Conservation (phyloP, 2,888 invertebrate species). For the Reticulitermes lucifugus region DNA sequence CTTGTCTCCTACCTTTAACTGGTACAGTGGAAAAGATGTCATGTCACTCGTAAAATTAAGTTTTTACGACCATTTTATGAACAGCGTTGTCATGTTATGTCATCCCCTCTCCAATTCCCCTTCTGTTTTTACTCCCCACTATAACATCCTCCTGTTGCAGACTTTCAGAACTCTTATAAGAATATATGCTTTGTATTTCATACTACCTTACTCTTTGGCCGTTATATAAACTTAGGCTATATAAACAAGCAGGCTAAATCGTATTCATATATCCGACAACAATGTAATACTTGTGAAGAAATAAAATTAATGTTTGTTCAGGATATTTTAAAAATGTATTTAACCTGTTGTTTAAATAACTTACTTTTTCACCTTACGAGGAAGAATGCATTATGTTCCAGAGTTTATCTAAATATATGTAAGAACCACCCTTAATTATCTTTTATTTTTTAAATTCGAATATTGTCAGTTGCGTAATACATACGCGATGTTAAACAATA, state of each 20-base stretch:
- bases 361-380: not conserved
- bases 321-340: not conserved
- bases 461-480: too few relatives aligned
- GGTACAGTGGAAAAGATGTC: conserved; percentile 62
- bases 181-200: not conserved
- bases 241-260: not conserved
- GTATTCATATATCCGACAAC: not conserved
- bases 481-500: too few relatives aligned
- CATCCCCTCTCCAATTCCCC: conserved; percentile 8
- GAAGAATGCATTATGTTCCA: not conserved
- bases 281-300: not conserved
- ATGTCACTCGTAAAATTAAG: conserved; percentile 65
- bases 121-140: not conserved
- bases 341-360: not conserved
- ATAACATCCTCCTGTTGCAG: not conserved
- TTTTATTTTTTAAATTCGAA: too few relatives aligned
- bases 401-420: not conserved
- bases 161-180: not conserved
- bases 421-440: not conserved
- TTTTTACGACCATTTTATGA: conserved; percentile 66
- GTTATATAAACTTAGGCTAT: not conserved
- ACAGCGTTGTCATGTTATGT: conserved; percentile 54
- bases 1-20: conserved; percentile 17
- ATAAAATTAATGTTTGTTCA: not conserved
- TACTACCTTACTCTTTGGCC: not conserved